Base-by-base conservation (phyloP, 2,888 invertebrate species). In the Lasioglossum morio region DNA sequence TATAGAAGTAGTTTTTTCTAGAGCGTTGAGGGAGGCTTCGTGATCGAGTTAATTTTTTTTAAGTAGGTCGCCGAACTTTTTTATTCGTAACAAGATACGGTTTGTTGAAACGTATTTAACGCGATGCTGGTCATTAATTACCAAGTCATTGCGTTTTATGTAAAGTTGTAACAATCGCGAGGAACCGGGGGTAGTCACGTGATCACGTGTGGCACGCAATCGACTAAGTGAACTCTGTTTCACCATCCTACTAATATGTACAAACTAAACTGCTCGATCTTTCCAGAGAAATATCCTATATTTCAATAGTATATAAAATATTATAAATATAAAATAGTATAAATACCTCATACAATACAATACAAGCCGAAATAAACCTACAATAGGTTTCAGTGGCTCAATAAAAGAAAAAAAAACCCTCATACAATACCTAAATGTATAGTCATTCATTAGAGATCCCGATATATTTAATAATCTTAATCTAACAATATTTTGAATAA, bases 161-260 rank as follows among this genome's bases (percentile, higher is more conserved):
- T 69, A 37, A 69, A 69, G 23, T 34, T 69, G 37, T 23, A 37
- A 69, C n/a, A 23, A 23, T 69, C 23, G 23, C 7, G 63, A 63
- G 30, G 7, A 30, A 30, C 63, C 63, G 34, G 73, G 23, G 73
- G 43, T 23, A 53, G 73, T 73, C 46, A 34, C 34, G 48, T 34
- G 73, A 53, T 73, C 46, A 69, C 66, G 34, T 69, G 66, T 37
- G 34, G 66, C 63, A 63, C 63, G 63, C 60, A 60, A 60, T 60
- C 60, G 60, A 60, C 27, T 14, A 27, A 1, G 60, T 7, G 37
- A 37, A 30, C 63, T 30, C 63, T 63, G 63, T 63, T 63, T 63
- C 63, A 30, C 63, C 30, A 30, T 30, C 30, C 63, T 14, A 63
- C 63, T 30, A 30, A 63, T 16, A n/a, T n/a, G n/a, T n/a, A 30